phyloP scores from a whole-genome alignment of 1,140 invertebrate genomes.

The Sycophaga agraensis region DNA sequence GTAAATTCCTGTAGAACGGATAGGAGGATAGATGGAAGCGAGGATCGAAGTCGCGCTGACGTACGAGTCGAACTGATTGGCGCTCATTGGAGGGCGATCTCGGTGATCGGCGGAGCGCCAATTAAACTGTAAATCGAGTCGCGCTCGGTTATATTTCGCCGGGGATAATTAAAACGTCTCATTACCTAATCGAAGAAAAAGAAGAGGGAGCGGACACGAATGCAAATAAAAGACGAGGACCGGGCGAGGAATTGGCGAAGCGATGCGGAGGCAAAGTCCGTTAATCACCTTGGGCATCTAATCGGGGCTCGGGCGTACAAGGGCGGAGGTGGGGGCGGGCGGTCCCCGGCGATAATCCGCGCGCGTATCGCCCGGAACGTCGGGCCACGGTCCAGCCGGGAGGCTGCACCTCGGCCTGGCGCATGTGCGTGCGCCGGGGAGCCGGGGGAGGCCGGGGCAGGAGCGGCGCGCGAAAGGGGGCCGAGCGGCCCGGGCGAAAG shows the following conservation, averaged over 20 bases:
- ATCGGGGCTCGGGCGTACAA: background rate
- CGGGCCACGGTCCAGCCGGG: background rate
- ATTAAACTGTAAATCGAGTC: conserved; percentile 7
- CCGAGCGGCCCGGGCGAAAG: conserved; percentile 5
- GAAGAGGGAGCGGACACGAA: background rate
- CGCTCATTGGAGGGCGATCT: too few species aligned
- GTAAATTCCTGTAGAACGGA: too few species aligned
- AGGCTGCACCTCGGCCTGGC: background rate
- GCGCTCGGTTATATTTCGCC: background rate
- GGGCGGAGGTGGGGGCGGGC: background rate
- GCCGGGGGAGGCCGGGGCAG: background rate
- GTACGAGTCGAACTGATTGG: too few species aligned
- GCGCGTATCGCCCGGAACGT: conserved; percentile 2
- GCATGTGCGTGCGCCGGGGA: background rate
- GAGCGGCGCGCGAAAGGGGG: background rate
- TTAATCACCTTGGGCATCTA: conserved; percentile 13
- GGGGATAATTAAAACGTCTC: conserved; percentile 9
- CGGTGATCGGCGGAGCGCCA: background rate
- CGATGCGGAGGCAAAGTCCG: conserved; percentile 3
- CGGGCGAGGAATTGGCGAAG: background rate
- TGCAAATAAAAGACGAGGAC: too few species aligned
- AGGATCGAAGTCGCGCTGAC: too few species aligned
- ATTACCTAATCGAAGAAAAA: conserved; percentile 10
- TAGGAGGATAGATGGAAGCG: too few species aligned
- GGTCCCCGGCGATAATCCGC: conserved; percentile 3